These are phyloP conservation scores for Mimas tiliae DNA, from an alignment of 2,888 invertebrate species.

Conservation along the genomic window DNA sequence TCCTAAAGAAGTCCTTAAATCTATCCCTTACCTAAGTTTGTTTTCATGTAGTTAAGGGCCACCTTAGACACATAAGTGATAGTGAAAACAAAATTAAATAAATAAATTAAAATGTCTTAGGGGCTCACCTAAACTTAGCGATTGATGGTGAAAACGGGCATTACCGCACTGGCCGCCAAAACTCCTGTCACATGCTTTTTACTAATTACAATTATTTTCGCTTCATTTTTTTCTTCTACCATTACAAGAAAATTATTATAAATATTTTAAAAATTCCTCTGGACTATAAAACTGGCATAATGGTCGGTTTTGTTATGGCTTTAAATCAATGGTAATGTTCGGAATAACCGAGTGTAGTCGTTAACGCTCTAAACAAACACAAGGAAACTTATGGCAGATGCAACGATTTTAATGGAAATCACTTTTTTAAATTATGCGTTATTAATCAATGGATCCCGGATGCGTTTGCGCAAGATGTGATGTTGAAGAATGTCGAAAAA, in stretches of 20 bases:
- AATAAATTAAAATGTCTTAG: no score
- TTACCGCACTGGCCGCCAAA: no score
- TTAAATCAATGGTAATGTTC: conserved; percentile 10
- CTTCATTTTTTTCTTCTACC: not conserved
- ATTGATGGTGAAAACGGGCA: no score
- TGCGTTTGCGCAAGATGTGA: not conserved
- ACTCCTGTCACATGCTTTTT: no score
- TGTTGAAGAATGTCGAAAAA: not conserved
- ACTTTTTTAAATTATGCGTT: not conserved
- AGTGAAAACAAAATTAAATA: no score
- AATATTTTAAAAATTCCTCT: conserved; percentile 6
- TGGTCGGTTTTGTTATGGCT: not conserved
- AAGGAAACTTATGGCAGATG: not conserved
- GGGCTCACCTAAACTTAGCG: no score
- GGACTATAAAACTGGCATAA: not conserved
- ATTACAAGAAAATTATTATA: not conserved
- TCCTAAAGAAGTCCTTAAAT: no score
- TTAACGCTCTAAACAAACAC: conserved; percentile 8
- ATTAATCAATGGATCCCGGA: not conserved
- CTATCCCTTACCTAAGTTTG: no score
- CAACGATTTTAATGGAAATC: conserved; percentile 3
- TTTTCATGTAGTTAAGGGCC: no score
- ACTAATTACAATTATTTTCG: not conserved
- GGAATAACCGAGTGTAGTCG: not conserved
- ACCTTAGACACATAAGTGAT: no score